A percentile compares a stretch with the other conserved stretches of the same genome.
These are phyloP conservation scores for Phaonia tiefii DNA, from an alignment of 2,888 invertebrate genomes.

Conservation along the genomic window DNA sequence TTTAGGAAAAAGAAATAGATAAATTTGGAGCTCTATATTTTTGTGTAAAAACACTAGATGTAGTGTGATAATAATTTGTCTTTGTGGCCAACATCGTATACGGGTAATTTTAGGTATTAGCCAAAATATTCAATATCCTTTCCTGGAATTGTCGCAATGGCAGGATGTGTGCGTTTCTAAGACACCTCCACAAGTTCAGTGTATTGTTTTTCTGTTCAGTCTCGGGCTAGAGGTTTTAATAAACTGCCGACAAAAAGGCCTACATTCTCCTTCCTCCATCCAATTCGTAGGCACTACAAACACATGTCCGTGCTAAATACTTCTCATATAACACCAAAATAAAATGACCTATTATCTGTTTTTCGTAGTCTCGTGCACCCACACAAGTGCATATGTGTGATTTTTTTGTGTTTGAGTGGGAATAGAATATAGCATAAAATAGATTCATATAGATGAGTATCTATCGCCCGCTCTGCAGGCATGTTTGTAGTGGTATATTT, in stretches of 20 bases:
- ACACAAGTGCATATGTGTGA: not conserved
- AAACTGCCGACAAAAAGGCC: not conserved
- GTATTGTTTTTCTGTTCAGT: not conserved
- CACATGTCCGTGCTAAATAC: not conserved
- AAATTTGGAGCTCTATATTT: no score
- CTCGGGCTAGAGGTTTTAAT: not conserved
- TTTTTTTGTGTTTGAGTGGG: no score
- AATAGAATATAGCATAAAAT: not conserved
- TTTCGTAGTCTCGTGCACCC: not conserved
- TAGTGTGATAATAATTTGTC: no score
- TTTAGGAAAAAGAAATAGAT: no score
- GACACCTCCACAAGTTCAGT: conserved; percentile 5
- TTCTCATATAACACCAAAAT: conserved; percentile 48
- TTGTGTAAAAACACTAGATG: no score
- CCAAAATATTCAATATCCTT: conserved; percentile 2
- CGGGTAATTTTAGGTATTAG: not conserved
- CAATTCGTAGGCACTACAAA: not conserved
- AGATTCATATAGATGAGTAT: conserved; percentile 13
- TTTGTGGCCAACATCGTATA: no score
- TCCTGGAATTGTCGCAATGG: not conserved
- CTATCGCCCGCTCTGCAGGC: not conserved
- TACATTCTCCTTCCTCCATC: not conserved
- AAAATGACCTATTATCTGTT: conserved; percentile 61
- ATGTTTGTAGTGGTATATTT: conserved; percentile 38
- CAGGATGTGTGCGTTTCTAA: not conserved